Evolutionary conservation across 1,140 invertebrate species (phyloP).

Genomic region (Eciton burchellii): DNA sequence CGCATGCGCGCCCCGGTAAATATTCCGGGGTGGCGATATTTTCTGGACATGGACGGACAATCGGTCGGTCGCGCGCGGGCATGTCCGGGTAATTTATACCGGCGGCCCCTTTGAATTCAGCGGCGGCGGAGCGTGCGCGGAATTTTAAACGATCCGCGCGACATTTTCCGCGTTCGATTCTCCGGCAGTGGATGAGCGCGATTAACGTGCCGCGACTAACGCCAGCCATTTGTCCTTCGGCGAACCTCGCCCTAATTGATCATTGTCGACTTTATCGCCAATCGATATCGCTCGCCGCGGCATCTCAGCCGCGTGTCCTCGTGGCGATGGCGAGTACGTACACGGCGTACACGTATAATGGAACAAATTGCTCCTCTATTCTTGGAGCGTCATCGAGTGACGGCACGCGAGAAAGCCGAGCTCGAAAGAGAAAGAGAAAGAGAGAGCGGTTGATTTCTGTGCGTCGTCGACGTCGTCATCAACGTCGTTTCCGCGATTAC

Average conservation of each 20-base stretch:
- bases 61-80: neutral
- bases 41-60: conserved; percentile 40
- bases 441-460: too few relatives aligned
- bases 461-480: neutral
- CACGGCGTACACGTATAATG: neutral
- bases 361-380: neutral
- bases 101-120: conserved; percentile 65
- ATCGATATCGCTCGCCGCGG: neutral
- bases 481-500: neutral
- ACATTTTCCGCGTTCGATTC: conserved; percentile 35
- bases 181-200: conserved; percentile 16
- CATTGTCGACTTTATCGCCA: conserved; percentile 18
- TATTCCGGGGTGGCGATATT: conserved; percentile 56
- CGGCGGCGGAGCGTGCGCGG: conserved; percentile 45
- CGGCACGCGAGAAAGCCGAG: neutral
- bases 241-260: neutral
- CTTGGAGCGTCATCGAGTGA: neutral
- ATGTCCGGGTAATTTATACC: conserved; percentile 59
- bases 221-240: neutral
- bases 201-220: neutral
- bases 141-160: conserved; percentile 69
- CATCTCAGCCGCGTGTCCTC: neutral
- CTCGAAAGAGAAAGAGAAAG: neutral
- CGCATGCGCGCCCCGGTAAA: conserved; percentile 39
- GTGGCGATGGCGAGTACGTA: too few relatives aligned